These are phyloP conservation scores for Mesoclemmys tuberculata DNA, from an alignment of 2,113 vertebrate genomes.

Conservation along the genomic window DNA sequence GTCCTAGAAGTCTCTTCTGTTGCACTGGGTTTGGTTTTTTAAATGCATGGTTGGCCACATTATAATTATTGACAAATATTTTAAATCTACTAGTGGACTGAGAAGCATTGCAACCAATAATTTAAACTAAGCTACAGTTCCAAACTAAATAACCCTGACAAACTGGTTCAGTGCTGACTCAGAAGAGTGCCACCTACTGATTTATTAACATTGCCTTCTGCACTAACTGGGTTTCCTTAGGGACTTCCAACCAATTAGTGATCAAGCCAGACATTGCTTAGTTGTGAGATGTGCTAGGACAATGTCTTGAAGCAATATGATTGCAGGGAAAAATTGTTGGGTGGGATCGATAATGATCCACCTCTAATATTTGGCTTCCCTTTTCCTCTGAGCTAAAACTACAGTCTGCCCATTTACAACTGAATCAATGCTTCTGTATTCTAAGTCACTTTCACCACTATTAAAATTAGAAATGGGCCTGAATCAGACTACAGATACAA, in stretches of 20 bases:
- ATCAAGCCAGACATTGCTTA: not conserved
- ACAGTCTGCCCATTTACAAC: not conserved
- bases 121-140: not conserved
- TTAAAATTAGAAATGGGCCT: not conserved
- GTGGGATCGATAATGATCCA: not conserved
- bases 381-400: not conserved
- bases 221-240: not conserved
- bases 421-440: rapidly evolving
- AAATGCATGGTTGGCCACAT: too few relatives aligned
- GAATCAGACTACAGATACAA: not conserved
- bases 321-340: not conserved
- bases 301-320: not conserved
- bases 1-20: rapidly evolving
- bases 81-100: not conserved
- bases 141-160: not conserved
- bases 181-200: not conserved
- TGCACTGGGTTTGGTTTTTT: not conserved
- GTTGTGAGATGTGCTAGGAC: not conserved
- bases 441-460: not conserved
- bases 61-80: not conserved
- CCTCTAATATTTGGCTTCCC: rapidly evolving
- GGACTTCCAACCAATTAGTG: not conserved
- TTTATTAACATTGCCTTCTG: not conserved
- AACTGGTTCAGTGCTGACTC: not conserved
- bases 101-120: not conserved